Evolutionary conservation across 2,797 vertebrate genomes (phyloP).

Genomic region (Pseudochirops cupreus): DNA sequence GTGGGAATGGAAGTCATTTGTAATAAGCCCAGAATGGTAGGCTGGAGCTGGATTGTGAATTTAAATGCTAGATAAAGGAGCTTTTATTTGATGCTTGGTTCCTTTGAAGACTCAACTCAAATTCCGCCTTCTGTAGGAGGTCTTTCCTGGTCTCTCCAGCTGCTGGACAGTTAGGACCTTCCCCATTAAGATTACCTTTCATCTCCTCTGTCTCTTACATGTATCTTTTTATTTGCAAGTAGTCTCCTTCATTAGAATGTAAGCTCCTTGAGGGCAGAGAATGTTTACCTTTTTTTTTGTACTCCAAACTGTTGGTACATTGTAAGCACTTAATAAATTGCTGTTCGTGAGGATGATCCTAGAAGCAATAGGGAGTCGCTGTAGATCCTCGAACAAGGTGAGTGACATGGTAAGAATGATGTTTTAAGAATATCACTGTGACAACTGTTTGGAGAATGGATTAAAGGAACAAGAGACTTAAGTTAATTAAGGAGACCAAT

Average conservation of each 20-base stretch:
- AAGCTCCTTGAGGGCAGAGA: not conserved
- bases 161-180: not conserved
- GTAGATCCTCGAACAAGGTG: not conserved
- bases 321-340: not conserved
- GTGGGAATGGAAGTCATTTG: not conserved
- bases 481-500: not conserved
- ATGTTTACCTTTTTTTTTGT: not conserved
- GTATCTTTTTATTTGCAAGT: not conserved
- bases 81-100: not conserved
- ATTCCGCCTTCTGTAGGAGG: not conserved
- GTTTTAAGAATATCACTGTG: not conserved
- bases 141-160: too few species aligned
- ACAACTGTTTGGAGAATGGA: not conserved
- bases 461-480: not conserved
- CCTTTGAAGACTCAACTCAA: not conserved
- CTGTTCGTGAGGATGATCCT: not conserved
- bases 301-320: not conserved
- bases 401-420: not conserved
- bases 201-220: not conserved
- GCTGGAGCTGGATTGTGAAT: not conserved
- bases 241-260: not conserved
- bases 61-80: not conserved
- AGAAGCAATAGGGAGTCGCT: not conserved
- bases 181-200: not conserved
- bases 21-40: not conserved